A percentile compares a stretch with the other conserved stretches of the same genome.
These are phyloP conservation scores for Saccopteryx bilineata DNA, from an alignment of 2,113 vertebrate genomes.

Conservation along the genomic window DNA sequence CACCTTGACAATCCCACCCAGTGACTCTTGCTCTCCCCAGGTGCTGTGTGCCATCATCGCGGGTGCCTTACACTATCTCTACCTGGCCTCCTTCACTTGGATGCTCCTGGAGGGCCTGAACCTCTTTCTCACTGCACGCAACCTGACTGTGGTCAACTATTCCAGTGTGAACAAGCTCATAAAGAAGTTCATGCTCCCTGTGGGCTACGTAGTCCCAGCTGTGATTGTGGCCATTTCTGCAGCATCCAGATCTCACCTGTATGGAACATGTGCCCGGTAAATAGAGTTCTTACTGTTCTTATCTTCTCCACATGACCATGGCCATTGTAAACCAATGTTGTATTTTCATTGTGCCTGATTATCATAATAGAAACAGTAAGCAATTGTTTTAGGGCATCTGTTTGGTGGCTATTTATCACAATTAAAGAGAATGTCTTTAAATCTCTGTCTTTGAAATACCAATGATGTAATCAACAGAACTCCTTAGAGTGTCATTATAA, in stretches of 20 bases:
- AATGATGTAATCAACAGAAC: background rate
- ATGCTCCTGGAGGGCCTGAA: too few species aligned
- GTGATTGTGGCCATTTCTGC: slow-evolving; percentile 76
- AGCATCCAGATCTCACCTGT: slow-evolving; percentile 44
- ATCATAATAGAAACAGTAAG: background rate
- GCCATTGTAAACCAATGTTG: background rate
- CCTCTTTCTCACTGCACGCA: too few species aligned
- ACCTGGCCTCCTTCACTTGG: too few species aligned
- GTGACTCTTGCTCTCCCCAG: too few species aligned
- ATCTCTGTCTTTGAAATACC: background rate
- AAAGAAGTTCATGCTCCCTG: slow-evolving; percentile 18
- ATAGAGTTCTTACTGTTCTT: too few species aligned
- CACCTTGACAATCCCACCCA: too few species aligned
- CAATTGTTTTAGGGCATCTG: background rate
- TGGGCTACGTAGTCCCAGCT: background rate
- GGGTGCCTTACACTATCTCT: too few species aligned
- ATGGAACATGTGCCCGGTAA: slow-evolving; percentile 59
- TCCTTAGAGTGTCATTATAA: too few species aligned
- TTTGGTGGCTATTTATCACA: background rate
- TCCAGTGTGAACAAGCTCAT: background rate
- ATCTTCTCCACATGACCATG: too few species aligned
- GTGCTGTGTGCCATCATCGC: too few species aligned
- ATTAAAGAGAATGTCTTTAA: background rate
- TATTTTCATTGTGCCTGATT: background rate
- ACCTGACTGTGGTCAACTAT: background rate